These are phyloP conservation scores for Chaetodon auriga DNA, from an alignment of 2,113 vertebrate species.

Conservation along the genomic window DNA sequence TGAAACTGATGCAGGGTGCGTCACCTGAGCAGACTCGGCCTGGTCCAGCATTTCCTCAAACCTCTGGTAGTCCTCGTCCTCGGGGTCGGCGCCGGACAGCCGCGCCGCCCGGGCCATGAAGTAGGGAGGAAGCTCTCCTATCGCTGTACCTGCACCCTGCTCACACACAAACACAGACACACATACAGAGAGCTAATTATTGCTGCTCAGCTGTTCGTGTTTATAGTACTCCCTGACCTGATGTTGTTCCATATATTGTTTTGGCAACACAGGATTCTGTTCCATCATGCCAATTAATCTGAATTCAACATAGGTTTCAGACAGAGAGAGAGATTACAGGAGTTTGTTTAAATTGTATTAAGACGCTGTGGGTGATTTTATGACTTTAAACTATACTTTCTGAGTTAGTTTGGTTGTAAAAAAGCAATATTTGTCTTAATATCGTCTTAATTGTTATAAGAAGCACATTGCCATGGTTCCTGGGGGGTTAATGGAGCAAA, in stretches of 20 bases:
- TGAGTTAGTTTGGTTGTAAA: neutral
- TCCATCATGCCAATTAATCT: neutral
- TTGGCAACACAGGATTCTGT: slow-evolving; percentile 29
- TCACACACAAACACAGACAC: slow-evolving; percentile 22
- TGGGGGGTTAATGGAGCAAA: slow-evolving; percentile 27
- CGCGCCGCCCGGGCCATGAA: slow-evolving; percentile 90
- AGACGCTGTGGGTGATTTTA: neutral
- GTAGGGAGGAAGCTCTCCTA: slow-evolving; percentile 89
- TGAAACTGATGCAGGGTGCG: neutral
- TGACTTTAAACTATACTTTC: neutral
- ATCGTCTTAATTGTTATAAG: neutral
- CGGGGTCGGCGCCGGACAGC: slow-evolving; percentile 88
- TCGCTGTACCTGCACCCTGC: slow-evolving; percentile 65
- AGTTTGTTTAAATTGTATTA: neutral
- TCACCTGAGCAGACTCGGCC: slow-evolving; percentile 88
- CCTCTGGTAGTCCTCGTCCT: slow-evolving; percentile 90
- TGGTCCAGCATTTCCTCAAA: slow-evolving; percentile 92
- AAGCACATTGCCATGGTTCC: neutral
- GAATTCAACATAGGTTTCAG: slow-evolving; percentile 7
- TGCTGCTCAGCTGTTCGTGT: slow-evolving; percentile 27
- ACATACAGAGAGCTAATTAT: slow-evolving; percentile 13
- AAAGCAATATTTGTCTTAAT: neutral
- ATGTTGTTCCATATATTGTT: slow-evolving; percentile 6
- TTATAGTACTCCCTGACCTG: neutral
- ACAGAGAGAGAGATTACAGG: neutral